Base-by-base conservation (phyloP, 2,888 invertebrate species). In the Drosophila kanekoi region DNA sequence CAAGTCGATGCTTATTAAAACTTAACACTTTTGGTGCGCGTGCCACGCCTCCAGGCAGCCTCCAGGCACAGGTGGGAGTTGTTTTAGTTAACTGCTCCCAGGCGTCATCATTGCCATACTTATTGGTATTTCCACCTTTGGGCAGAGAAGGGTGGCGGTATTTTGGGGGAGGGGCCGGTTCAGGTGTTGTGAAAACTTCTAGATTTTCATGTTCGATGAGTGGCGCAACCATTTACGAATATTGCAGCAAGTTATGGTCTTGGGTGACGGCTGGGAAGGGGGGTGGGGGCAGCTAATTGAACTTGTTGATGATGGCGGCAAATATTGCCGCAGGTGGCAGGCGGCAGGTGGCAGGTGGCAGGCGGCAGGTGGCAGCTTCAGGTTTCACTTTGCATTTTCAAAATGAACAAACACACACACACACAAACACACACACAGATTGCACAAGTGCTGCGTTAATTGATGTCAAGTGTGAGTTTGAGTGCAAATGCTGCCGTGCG, bases 1-100 rank as follows among this genome's bases (percentile, higher is more conserved):
- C 71, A 80, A 83, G 77, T 79, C 74, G 79, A 79, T 68, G 79
- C 81, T 74, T 82, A 80, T 86, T 86, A 86, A 73, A 79, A 86
- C 73, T 86, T 86, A 71, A 71, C 82, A 73, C 71, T 79, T 74
- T 65, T 66, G 14, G 8, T 32, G 35, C 49, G 35, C 49, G 23
- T 48, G 53, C 20, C 57, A 37, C 51, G 44, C 60, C 58, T 40
- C 13, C 38, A 37, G 63, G 43, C 54, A 35, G 53, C 58, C n/a
- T n/a, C n/a, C n/a, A n/a, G n/a, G n/a, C n/a, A n/a, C n/a, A n/a
- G n/a, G 13, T 4, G 20, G 48, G 51, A 59, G 45, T 45, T 66
- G 68, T 64, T 58, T 74, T 65, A 59, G 66, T 65, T 72, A 48
- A 57, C 60, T 44, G 33, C 35, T 20, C 1, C 18, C 3, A 18